Evolutionary conservation across 1,140 invertebrate genomes (phyloP), one percentile per base, ranked within the genome.

Genomic region (Drosophila guanche): DNA sequence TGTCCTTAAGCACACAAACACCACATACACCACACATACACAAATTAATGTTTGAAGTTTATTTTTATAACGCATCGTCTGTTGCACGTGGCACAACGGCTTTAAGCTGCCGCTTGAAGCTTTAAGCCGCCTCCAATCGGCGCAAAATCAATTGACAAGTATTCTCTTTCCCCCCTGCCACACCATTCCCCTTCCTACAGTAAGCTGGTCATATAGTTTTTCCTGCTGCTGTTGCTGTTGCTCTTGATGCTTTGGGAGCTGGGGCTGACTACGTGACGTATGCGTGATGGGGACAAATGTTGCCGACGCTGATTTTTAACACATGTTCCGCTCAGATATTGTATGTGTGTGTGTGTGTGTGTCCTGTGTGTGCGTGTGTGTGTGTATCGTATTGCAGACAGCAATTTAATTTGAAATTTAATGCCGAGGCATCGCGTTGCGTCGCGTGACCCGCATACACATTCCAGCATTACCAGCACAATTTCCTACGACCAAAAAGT

Each of bases 401-500:
- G 80, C 80, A 86, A 86, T 84, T 84, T 84, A 84, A 84, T 84
- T 84, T 84, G 76, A 84, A 84, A 84, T 84, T 86, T 86, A 84
- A 84, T 86, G 81, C 80, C 76, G 73, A 86, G 59, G 76, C 86
- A 20, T 20, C 16, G 16, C 16, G 16, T 20, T 80, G 80, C 72
- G 73, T 66, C 76, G 80, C 80, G 81, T 84, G 79, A 69, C 61
- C 61, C 22, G 79, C 60, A 84, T 84, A 76, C 80, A 73, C 52
- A 85, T 66, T 37, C 4, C 33, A 37, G 33, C 33, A 37, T 37
- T 37, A 37, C 10, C 33, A 37, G 33, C 33, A 4, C 3, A 37
- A 37, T 12, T 37, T 10, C 33, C 12, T 37, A 20, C 10, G 4
- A 6, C 3, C 33, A 4, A 37, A 37, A 37, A 37, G 56, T 66